Percentiles rank a stretch among this genome's conserved stretches.
These are phyloP conservation scores for Hyperoplus immaculatus DNA, from an alignment of 2,797 vertebrate genomes.

Conservation along the genomic window DNA sequence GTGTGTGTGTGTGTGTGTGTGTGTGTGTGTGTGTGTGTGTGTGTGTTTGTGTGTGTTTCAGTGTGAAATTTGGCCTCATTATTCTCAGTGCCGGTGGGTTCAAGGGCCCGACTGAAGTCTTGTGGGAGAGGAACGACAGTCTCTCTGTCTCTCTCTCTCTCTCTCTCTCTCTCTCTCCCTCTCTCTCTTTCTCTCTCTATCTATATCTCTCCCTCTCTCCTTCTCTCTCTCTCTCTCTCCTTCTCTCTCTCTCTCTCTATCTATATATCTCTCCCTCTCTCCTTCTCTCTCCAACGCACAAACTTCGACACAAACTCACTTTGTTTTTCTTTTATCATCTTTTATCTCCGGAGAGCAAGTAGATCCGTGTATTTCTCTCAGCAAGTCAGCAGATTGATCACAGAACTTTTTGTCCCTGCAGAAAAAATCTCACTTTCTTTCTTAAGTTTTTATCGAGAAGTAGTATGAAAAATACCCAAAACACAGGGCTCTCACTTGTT, in stretches of 20 bases:
- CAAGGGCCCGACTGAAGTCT: neutral
- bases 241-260: neutral
- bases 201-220: too few relatives aligned
- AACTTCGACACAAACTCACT: neutral
- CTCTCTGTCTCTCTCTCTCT: neutral
- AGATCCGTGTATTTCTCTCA: neutral
- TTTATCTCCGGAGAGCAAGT: slow-evolving; percentile 1
- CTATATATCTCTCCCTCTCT: neutral
- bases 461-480: neutral
- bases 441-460: neutral
- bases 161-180: too few relatives aligned
- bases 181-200: neutral
- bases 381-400: slow-evolving; percentile 13
- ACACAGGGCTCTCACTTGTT: neutral
- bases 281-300: neutral
- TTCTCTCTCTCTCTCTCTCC: neutral
- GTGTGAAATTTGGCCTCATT: slow-evolving; percentile 12
- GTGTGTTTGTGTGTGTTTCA: neutral
- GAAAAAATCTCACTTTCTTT: neutral
- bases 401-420: neutral
- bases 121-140: neutral
- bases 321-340: neutral
- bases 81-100: slow-evolving; percentile 1
- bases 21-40: too few relatives aligned
- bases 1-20: neutral